Evolutionary conservation across 2,113 vertebrate genomes (phyloP), one percentile per base, ranked within the genome.

Genomic region (Columbina picui): DNA sequence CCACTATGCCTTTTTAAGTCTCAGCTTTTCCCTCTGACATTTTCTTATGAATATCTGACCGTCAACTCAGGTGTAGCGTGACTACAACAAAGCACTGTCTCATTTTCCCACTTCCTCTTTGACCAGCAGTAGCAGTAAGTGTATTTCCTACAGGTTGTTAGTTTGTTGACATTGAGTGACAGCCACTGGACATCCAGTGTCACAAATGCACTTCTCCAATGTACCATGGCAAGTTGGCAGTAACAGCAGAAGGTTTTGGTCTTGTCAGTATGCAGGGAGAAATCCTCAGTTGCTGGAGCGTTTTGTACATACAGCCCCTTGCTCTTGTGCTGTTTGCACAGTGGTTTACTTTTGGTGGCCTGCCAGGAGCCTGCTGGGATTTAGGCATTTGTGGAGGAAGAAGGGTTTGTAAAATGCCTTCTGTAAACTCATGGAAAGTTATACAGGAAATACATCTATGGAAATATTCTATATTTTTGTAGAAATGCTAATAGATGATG

Each of bases 291-390:
- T 79, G 34, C 75, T 55, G 12, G 9, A 71, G 38, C 1, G 0
- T 53, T 50, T 55, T 47, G 39, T 45, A 20, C 19, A 1, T 70
- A 29, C 9, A 80, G 77, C 55, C 64, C 7, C 10, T 68, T 38
- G 55, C 39, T 87, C 10, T 64, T 50, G 55, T 59, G 55, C 59
- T 89, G 0, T 82, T 94, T 89, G 73, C 20, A 16, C 10, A 11
- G 38, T 43, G 59, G 18, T 87, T 93, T 82, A 18, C 60, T 78
- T 89, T 13, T 89, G 73, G 43, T 95, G 63, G 56, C 47, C 81
- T 93, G 56, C 56, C 92, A 93, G 77, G 82, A 75, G 26, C 68
- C 67, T 91, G 15, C 38, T 84, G 81, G 29, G 69, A 55, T 81
- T 84, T 70, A 86, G 64, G 32, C 34, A 32, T 80, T 30, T 73